Conservation (phyloP, 2,797 vertebrate genomes). For the Emydoidea blandingii region DNA sequence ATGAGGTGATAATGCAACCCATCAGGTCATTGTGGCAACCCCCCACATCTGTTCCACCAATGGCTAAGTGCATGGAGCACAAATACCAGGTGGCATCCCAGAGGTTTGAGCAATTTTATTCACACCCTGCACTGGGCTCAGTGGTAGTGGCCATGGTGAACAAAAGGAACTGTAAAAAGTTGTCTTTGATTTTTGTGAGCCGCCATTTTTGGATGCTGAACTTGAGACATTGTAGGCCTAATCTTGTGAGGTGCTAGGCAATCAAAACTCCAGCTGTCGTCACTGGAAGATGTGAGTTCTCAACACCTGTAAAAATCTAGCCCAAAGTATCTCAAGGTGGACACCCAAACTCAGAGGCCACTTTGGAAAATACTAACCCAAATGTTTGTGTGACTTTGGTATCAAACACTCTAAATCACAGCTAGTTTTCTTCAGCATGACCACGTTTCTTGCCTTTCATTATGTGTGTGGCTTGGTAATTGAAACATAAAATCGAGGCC, state of each 20-base stretch:
- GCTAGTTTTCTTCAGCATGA: neutral
- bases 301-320: accelerated
- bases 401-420: neutral
- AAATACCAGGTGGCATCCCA: no score
- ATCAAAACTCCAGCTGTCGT: neutral
- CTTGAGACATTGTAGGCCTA: neutral
- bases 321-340: neutral
- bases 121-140: no score
- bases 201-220: neutral
- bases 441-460: neutral
- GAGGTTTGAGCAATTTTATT: no score
- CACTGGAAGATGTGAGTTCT: neutral
- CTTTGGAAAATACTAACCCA: neutral
- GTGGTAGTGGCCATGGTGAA: no score
- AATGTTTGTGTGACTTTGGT: neutral
- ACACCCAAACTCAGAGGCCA: neutral
- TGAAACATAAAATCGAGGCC: neutral
- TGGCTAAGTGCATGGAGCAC: no score
- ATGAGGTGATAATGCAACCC: no score
- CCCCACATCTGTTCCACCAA: no score
- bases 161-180: neutral
- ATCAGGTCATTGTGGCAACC: no score
- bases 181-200: neutral
- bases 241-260: neutral
- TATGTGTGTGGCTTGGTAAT: neutral